A percentile compares a stretch with the other conserved stretches of the same genome.
Conservation (phyloP, 2,888 invertebrate species). For the Volucella zonaria region DNA sequence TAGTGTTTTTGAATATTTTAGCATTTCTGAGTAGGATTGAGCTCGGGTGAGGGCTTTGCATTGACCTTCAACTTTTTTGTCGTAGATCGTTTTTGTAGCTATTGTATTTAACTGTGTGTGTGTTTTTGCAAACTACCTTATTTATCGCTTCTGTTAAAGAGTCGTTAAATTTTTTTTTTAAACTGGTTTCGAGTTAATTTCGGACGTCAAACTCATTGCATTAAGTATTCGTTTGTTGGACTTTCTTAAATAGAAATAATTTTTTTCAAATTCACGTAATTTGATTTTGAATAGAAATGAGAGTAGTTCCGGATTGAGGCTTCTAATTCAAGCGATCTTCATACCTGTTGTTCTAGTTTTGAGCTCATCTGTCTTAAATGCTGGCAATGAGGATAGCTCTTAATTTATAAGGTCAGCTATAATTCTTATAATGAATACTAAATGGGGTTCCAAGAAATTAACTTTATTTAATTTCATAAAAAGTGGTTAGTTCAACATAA, state of each 20-base stretch:
- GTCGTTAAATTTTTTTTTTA: background rate
- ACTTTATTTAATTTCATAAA: background rate
- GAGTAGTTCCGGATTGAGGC: background rate
- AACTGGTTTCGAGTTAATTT: slow-evolving; percentile 12
- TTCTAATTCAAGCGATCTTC: background rate
- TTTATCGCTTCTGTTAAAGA: slow-evolving; percentile 2
- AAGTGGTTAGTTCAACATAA: too few species aligned
- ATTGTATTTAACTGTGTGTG: too few species aligned
- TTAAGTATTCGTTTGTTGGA: slow-evolving; percentile 15
- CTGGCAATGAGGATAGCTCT: background rate
- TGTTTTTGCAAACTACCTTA: slow-evolving; percentile 3
- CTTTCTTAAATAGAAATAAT: background rate
- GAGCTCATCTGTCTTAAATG: background rate
- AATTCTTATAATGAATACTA: slow-evolving; percentile 5
- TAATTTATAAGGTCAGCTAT: slow-evolving; percentile 1
- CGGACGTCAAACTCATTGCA: background rate
- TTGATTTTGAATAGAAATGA: background rate
- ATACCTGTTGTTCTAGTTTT: slow-evolving; percentile 26
- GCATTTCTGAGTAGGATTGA: slow-evolving; percentile 41
- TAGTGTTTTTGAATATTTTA: slow-evolving; percentile 51
- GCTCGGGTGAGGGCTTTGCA: slow-evolving; percentile 29
- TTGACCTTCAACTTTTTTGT: slow-evolving; percentile 60
- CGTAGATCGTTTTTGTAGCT: background rate
- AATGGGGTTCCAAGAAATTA: background rate
- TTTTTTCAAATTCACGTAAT: background rate